phyloP scores from a whole-genome alignment of 2,797 vertebrate genomes.

The Sebastes kiyomatsui region DNA sequence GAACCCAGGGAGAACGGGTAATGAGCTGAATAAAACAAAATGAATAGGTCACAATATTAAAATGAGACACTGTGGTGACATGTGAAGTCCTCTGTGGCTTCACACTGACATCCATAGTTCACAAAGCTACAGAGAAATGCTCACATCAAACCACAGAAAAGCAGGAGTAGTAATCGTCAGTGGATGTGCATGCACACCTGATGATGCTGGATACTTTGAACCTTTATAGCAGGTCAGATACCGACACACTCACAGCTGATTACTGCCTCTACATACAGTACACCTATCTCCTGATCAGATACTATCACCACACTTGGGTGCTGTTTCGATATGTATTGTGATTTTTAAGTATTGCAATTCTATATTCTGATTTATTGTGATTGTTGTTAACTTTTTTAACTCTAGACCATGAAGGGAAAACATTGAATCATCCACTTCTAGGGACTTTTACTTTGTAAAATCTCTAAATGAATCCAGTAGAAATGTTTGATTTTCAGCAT shows the following conservation, averaged over 20 bases:
- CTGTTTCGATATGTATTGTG: too few relatives aligned
- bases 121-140: not conserved
- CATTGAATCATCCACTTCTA: too few relatives aligned
- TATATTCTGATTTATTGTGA: too few relatives aligned
- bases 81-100: not conserved
- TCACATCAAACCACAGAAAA: not conserved
- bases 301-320: too few relatives aligned
- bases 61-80: constrained; percentile 5
- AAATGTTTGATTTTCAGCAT: too few relatives aligned
- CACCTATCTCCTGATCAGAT: too few relatives aligned
- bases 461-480: too few relatives aligned
- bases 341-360: too few relatives aligned
- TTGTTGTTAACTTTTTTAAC: too few relatives aligned
- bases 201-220: not conserved
- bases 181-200: not conserved
- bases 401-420: too few relatives aligned
- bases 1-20: not conserved
- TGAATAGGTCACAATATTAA: constrained; percentile 18
- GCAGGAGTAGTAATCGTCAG: not conserved
- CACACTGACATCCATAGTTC: not conserved
- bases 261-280: not conserved
- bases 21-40: constrained; percentile 17
- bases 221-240: not conserved
- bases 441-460: too few relatives aligned
- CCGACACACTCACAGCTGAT: not conserved